These are phyloP conservation scores for Pelagia noctiluca DNA, from an alignment of 30 jellyfish, hydroid and myxozoan genomes.

Conservation along the genomic window DNA sequence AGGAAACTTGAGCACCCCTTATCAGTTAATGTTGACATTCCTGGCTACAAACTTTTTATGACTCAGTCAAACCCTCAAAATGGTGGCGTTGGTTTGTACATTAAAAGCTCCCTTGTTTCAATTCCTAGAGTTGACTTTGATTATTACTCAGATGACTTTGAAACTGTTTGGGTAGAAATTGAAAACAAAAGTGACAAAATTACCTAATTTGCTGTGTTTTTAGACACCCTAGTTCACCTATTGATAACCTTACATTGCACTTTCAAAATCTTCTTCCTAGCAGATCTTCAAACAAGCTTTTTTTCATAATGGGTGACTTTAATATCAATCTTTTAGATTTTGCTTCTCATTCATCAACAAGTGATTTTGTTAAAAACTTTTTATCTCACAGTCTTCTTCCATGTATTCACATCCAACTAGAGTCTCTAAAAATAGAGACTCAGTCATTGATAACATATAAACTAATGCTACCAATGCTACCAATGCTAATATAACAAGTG, in stretches of 20 bases:
- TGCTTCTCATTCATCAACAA: too few species aligned
- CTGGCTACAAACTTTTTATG: slow-evolving; percentile 25
- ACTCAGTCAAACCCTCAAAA: slow-evolving; percentile 24
- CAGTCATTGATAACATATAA: too few species aligned
- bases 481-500: too few species aligned
- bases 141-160: slow-evolving; percentile 18
- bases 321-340: too few species aligned
- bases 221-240: slow-evolving; percentile 10
- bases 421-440: too few species aligned
- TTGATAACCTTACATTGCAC: slow-evolving; percentile 1
- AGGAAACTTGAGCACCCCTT: slow-evolving; percentile 15
- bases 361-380: too few species aligned
- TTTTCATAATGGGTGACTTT: too few species aligned
- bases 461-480: too few species aligned
- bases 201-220: neutral
- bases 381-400: too few species aligned
- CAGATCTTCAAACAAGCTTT: neutral
- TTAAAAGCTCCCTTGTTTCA: slow-evolving; percentile 35
- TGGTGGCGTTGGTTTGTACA: slow-evolving; percentile 62
- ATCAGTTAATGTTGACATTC: slow-evolving; percentile 3
- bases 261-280: neutral
- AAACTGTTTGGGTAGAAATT: neutral
- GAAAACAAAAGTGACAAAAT: slow-evolving; percentile 8
- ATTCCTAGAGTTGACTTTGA: slow-evolving; percentile 46
- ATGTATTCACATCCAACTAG: too few species aligned